Base-by-base conservation (phyloP, 2,888 invertebrate genomes). In the Caradrina kadenii region DNA sequence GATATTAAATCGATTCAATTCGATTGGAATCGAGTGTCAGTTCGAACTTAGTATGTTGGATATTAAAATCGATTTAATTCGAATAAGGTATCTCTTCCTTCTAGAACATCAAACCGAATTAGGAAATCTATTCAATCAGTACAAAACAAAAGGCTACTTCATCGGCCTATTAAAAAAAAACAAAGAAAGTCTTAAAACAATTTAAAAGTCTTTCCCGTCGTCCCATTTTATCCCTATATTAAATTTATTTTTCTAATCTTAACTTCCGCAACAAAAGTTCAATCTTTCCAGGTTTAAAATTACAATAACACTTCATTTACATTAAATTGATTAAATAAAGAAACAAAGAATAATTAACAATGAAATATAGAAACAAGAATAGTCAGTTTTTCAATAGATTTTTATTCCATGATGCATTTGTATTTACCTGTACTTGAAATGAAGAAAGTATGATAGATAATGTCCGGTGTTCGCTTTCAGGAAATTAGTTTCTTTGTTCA, bases 401-500 rank as follows among this genome's bases (percentile, higher is more conserved):
- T 76, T 69, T 61, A 59, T 60, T 76, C 60, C 26, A n/a, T 11
- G 39, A 19, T 76, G 49, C 49, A 55, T 35, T 68, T 69, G 11
- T 6, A 4, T 42, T 42, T 22, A 26, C 48, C 1, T 42, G 45
- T 1, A 50, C 11, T 50, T 11, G 39, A 61, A 76, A 56, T 69
- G 22, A 42, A 55, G 26, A 42, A 48, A 76, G 55, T 50, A 69
- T 50, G 55, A 13, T n/a, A 35, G 21, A 39, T 19, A 62, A 63
- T 77, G 70, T 73, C 73, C 72, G 53, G 49, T n/a, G 21, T 71
- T 50, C 42, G 58, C 77, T n/a, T 8, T 58, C 58, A 73, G 72
- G 63, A 77, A 77, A 73, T 54, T 45, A 50, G 42, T 73, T 73
- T 58, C n/a, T 63, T 19, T 45, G 8, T 45, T 21, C 2, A 50